A percentile compares a stretch with the other conserved stretches of the same genome.
Conservation (phyloP, 2,113 vertebrate genomes). For the Mixornis gularis region DNA sequence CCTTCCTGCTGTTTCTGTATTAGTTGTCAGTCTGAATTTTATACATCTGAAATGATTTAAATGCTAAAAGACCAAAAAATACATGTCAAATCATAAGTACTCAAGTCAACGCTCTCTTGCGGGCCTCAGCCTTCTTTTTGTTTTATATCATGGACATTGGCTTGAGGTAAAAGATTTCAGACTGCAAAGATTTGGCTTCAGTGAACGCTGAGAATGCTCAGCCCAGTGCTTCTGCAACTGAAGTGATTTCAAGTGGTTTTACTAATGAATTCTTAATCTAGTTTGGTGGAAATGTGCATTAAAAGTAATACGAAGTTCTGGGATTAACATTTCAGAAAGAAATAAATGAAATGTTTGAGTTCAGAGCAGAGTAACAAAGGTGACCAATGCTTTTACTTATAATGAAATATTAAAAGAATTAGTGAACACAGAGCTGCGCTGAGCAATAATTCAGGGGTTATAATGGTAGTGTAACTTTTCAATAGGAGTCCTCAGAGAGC, state of each 20-base stretch:
- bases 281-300: not conserved
- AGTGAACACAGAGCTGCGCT: not conserved
- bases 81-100: not conserved
- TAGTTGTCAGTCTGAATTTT: not conserved
- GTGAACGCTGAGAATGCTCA: not conserved
- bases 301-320: not conserved
- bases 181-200: not conserved
- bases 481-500: not conserved
- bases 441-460: not conserved
- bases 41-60: not conserved
- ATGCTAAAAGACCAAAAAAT: not conserved
- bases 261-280: not conserved
- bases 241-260: not conserved
- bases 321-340: not conserved
- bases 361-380: not conserved
- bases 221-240: not conserved
- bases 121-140: not conserved
- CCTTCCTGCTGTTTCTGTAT: not conserved
- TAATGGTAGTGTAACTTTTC: not conserved
- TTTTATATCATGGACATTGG: not conserved
- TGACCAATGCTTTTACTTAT: not conserved
- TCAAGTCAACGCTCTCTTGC: not conserved
- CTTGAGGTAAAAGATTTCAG: not conserved
- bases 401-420: not conserved
- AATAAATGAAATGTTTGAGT: not conserved